Percentiles rank a stretch among this genome's conserved stretches.
Conservation (phyloP, 2,113 vertebrate genomes). For the Meriones unguiculatus region DNA sequence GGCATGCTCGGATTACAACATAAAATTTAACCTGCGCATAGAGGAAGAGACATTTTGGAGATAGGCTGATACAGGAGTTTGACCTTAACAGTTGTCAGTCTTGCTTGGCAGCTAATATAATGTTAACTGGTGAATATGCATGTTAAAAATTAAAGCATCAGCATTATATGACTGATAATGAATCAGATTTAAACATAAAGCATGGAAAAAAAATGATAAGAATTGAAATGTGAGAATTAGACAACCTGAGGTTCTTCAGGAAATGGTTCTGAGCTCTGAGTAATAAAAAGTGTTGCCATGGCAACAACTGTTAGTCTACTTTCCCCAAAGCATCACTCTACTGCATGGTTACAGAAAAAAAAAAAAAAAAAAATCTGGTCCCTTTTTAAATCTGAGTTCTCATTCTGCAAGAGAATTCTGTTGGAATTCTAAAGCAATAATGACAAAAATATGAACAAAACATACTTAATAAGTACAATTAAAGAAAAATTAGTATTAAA, state of each 20-base stretch:
- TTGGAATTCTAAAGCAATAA: background rate
- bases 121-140: background rate
- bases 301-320: background rate
- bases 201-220: background rate
- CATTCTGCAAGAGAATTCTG: background rate
- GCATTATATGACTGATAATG: background rate
- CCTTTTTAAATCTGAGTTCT: slow-evolving; percentile 20
- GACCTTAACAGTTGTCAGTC: background rate
- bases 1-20: background rate
- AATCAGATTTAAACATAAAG: slow-evolving; percentile 25
- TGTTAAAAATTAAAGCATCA: background rate
- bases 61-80: background rate
- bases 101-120: background rate
- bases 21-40: background rate
- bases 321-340: background rate
- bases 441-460: background rate
- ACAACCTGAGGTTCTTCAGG: background rate
- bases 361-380: background rate
- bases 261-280: background rate
- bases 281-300: background rate
- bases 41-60: background rate
- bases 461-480: background rate
- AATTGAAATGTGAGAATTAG: background rate
- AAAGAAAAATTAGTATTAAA: background rate
- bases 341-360: background rate